phyloP scores from a whole-genome alignment of 2,888 invertebrate species.

The Atrina japonica region DNA sequence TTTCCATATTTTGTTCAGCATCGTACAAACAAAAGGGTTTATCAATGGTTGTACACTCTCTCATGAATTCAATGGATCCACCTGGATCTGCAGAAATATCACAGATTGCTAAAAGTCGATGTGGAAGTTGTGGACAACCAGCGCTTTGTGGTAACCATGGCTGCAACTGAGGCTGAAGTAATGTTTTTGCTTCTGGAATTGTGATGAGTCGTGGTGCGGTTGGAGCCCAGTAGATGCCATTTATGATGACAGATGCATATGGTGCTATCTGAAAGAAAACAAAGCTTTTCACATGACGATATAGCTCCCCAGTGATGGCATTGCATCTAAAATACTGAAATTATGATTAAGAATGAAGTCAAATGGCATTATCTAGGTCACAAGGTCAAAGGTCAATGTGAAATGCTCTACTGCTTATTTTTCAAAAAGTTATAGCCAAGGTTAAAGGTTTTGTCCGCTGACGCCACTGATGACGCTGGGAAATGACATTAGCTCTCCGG shows the following conservation, averaged over 20 bases:
- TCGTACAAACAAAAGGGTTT: conserved; percentile 99
- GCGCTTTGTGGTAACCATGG: conserved; percentile 93
- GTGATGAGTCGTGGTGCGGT: conserved; percentile 97
- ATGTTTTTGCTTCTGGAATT: conserved; percentile 98
- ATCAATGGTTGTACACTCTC: conserved; percentile 99
- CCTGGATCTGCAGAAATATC: conserved; percentile 99
- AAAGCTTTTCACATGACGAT: no score
- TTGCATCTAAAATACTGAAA: no score
- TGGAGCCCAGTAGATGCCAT: conserved; percentile 99
- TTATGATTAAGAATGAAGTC: no score
- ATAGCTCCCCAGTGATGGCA: no score
- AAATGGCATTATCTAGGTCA: no score
- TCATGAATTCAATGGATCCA: conserved; percentile 99
- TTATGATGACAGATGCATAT: conserved; percentile 97
- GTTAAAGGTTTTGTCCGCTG: no score
- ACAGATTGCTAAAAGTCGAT: conserved; percentile 91
- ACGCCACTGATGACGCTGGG: no score
- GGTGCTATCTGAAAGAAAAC: conserved; percentile 89
- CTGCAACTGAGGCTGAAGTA: conserved; percentile 90
- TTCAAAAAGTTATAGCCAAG: no score
- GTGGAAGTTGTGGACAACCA: conserved; percentile 79
- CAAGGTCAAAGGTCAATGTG: no score
- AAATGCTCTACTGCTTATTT: no score
- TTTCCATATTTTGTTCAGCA: conserved; percentile 98
- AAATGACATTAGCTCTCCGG: no score